phyloP scores from a whole-genome alignment of 1,140 invertebrate species.

The Plutomurus gul region DNA sequence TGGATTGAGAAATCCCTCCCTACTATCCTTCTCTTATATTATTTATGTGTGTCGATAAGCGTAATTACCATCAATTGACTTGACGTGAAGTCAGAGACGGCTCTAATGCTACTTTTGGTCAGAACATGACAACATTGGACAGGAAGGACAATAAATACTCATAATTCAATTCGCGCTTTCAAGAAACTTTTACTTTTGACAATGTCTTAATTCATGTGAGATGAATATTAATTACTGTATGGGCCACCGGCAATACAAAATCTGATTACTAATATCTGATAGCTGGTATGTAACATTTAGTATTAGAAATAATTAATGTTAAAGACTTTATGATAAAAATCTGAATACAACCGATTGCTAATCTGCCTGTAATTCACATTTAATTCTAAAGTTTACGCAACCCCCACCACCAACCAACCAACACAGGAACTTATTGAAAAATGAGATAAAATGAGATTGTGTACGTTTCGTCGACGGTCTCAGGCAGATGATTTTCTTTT shows the following conservation, averaged over 20 bases:
- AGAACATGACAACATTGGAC: not conserved
- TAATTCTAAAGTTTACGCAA: no score
- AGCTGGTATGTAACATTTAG: no score
- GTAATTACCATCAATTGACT: slow-evolving; percentile 6
- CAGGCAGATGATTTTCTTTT: slow-evolving; percentile 46
- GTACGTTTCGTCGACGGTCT: slow-evolving; percentile 51
- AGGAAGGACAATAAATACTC: not conserved
- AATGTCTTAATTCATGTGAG: not conserved
- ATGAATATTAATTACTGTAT: not conserved
- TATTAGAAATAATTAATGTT: no score
- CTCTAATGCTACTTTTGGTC: not conserved
- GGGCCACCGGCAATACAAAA: no score
- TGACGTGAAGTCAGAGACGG: not conserved
- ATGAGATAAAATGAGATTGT: not conserved
- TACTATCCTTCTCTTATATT: not conserved
- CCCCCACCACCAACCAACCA: not conserved
- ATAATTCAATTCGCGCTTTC: not conserved
- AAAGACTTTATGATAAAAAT: no score
- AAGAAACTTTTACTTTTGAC: not conserved
- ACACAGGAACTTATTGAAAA: not conserved
- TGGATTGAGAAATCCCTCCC: not conserved
- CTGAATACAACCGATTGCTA: no score
- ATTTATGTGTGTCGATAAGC: slow-evolving; percentile 20
- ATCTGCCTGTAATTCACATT: not conserved
- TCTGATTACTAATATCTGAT: no score